Evolutionary conservation across 2,797 vertebrate species (phyloP).

Genomic region (Tadarida brasiliensis): DNA sequence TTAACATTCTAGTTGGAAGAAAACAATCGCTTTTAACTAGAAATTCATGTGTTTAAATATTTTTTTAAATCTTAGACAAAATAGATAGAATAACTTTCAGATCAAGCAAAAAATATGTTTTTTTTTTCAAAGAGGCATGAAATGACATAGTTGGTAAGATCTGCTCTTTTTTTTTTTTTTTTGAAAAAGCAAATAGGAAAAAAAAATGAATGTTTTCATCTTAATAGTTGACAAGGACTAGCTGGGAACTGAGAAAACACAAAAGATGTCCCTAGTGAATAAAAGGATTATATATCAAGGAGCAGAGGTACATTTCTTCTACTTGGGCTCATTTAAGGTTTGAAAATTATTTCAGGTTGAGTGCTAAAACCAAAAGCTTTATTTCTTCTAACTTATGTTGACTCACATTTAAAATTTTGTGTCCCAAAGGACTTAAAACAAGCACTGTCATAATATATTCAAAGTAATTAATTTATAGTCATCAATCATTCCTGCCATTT

Average conservation of each 20-base stretch:
- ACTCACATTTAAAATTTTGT: not conserved
- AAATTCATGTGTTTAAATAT: not conserved
- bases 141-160: not conserved
- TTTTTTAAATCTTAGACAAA: not conserved
- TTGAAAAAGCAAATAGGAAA: constrained; percentile 23
- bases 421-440: not conserved
- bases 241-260: not conserved
- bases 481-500: constrained; percentile 30
- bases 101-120: not conserved
- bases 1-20: not conserved
- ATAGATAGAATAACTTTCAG: not conserved
- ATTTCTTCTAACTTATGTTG: not conserved
- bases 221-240: not conserved
- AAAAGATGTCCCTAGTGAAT: not conserved
- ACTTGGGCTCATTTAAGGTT: not conserved
- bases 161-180: constrained; percentile 34
- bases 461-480: constrained; percentile 32
- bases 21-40: not conserved
- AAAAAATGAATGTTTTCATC: not conserved
- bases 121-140: not conserved
- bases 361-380: not conserved
- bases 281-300: constrained; percentile 10
- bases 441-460: not conserved
- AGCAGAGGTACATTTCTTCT: not conserved
- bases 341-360: not conserved